Evolutionary conservation across 1,140 invertebrate genomes (phyloP), one percentile per base, ranked within the genome.

Genomic region (Psix sp.): DNA sequence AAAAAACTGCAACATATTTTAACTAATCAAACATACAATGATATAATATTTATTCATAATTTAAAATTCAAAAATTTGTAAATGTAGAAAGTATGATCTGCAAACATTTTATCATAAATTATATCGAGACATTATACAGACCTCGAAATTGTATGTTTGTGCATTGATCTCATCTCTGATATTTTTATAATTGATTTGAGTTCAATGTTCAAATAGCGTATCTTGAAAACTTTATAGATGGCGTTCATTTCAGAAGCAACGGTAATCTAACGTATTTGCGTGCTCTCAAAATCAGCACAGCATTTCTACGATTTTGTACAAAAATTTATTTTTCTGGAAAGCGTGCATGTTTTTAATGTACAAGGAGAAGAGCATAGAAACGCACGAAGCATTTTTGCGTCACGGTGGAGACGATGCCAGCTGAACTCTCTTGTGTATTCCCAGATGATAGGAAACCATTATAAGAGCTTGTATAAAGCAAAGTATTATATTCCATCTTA

Each of bases 401-500:
- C 59, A 65, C 65, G 72, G 59, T 57, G 72, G 46, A 68, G 49
- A 74, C 57, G 54, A 51, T 51, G 36, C 35, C 35, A 56, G 57
- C 48, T 57, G 52, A 75, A 75, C 60, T 70, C 65, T 66, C 59
- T 75, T 75, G 66, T 54, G 65, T 75, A 66, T 75, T 75, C 73
- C 65, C 65, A 49, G 52, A 56, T 65, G 65, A 70, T 66, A 68
- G 65, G 65, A 75, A 75, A 60, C 73, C 73, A 75, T 75, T 75
- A 75, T 75, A 70, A 75, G 52, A 75, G 65, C 65, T 57, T 74
- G 57, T 74, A 74, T 74, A 74, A 65, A 68, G 63, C 65, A 66
- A 70, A 75, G 73, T 74, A 74, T 74, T 74, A 70, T 75, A 75
- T 75, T 75, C 54, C 73, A 60, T 70, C 60, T 75, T 70, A 68